Evolutionary conservation across 2,113 vertebrate genomes (phyloP).

Genomic region (Platanista minor): DNA sequence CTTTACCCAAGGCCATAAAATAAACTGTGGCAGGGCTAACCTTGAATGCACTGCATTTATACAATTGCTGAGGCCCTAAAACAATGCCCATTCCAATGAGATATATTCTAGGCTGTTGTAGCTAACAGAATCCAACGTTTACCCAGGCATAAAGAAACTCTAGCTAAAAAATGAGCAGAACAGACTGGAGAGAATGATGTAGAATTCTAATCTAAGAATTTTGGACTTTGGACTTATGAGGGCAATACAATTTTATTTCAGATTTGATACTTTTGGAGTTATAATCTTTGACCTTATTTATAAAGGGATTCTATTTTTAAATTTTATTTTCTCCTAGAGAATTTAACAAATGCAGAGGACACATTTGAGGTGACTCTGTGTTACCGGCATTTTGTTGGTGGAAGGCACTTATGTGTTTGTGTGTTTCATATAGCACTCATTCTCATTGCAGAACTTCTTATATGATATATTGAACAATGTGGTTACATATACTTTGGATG

Average conservation of each 20-base stretch:
- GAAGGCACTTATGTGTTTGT: not conserved
- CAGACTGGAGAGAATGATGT: not conserved
- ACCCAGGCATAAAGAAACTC: not conserved
- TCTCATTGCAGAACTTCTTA: not conserved
- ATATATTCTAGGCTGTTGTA: not conserved
- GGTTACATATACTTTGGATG: not conserved
- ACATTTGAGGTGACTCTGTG: not conserved
- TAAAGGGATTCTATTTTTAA: not conserved
- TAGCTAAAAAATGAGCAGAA: not conserved
- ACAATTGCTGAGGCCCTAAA: not conserved
- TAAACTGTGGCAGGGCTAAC: not conserved
- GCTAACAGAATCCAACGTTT: not conserved
- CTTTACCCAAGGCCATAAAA: not conserved
- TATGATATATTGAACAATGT: not conserved
- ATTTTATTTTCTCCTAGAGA: not conserved
- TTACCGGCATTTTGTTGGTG: not conserved
- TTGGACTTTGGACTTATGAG: not conserved
- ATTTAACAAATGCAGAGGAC: not conserved
- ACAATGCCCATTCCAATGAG: not conserved
- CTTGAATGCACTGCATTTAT: not conserved
- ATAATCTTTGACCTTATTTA: not conserved
- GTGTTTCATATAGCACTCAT: not conserved
- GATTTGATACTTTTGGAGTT: not conserved
- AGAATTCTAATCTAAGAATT: not conserved
- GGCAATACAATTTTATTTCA: not conserved